Evolutionary conservation across 2,113 vertebrate genomes (phyloP).

Genomic region (Cyanoderma ruficeps): DNA sequence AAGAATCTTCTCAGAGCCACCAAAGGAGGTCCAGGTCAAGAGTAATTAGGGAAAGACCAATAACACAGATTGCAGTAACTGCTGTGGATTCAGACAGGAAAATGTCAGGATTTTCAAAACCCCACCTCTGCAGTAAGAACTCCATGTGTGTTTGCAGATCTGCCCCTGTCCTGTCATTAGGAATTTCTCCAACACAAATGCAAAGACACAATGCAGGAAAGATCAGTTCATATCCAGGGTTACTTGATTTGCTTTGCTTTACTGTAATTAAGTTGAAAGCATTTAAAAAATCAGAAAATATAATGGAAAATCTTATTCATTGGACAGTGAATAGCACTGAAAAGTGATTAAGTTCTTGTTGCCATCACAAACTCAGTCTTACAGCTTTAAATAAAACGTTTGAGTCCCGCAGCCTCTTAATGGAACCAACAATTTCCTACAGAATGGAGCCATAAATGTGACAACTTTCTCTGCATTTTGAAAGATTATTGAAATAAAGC

Average conservation of each 20-base stretch:
- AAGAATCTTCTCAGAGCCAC: neutral
- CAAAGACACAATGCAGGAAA: neutral
- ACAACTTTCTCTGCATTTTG: neutral
- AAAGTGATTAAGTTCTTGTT: neutral
- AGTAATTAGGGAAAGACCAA: neutral
- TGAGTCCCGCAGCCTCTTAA: neutral
- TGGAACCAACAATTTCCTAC: neutral
- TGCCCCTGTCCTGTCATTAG: neutral
- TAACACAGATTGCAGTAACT: neutral
- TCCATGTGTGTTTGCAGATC: neutral
- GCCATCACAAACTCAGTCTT: neutral
- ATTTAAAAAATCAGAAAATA: neutral
- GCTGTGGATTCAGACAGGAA: neutral
- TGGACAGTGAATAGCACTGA: neutral
- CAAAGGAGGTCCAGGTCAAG: neutral
- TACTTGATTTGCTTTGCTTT: neutral
- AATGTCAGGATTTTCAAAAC: neutral
- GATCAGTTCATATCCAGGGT: neutral
- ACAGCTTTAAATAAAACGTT: neutral
- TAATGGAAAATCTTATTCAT: neutral
- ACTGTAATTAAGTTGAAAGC: neutral
- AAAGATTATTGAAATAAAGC: slow-evolving; percentile 33
- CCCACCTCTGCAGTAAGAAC: neutral
- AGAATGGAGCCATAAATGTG: neutral
- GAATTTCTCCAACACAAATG: neutral